A percentile compares a stretch with the other conserved stretches of the same genome.
phyloP scores from a whole-genome alignment of 2,113 vertebrate genomes.

The Corapipo altera region DNA sequence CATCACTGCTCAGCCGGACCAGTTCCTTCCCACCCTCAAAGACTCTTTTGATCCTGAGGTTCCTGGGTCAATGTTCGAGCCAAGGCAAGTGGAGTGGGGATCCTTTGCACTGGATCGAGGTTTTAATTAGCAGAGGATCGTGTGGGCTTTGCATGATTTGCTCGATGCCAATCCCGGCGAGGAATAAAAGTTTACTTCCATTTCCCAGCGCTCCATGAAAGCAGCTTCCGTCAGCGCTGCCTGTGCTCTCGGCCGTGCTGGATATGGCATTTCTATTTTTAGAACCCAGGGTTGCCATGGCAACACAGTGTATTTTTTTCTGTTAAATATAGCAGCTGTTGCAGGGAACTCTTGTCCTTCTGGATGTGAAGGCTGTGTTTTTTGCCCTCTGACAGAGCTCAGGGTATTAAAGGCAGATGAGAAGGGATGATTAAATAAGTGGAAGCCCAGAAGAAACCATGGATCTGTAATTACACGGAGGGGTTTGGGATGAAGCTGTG shows the following conservation, averaged over 20 bases:
- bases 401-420: not conserved
- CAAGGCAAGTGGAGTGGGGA: fast-evolving
- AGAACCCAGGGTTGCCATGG: conserved; percentile 62
- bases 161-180: not conserved
- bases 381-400: conserved; percentile 4
- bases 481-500: not conserved
- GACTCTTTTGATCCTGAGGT: not conserved
- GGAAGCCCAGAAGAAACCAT: not conserved
- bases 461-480: not conserved
- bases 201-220: not conserved
- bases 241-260: not conserved
- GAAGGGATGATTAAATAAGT: not conserved
- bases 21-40: fast-evolving
- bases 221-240: not conserved
- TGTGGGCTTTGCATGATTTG: not conserved
- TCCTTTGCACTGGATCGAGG: not conserved
- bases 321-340: conserved; percentile 71
- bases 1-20: not conserved
- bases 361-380: conserved; percentile 23
- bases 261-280: conserved; percentile 64
- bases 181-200: conserved; percentile 7
- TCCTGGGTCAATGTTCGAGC: not conserved
- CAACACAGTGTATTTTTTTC: conserved; percentile 43
- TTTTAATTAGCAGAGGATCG: not conserved
- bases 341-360: conserved; percentile 41